Base-by-base conservation (phyloP, 2,797 vertebrate genomes). In the Gymnocypris eckloni region DNA sequence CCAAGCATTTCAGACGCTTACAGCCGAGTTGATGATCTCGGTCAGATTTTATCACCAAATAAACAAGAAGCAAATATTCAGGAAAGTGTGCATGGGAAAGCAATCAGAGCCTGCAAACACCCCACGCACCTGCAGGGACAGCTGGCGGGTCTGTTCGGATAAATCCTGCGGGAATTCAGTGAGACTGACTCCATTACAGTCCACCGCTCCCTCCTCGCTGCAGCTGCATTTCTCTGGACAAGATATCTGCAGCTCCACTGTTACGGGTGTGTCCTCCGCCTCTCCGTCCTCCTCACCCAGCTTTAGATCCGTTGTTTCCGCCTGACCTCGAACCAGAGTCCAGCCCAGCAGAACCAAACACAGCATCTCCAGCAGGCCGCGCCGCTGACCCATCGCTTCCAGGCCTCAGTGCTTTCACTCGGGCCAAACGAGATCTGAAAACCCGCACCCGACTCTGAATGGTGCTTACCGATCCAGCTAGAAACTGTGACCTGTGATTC, bases 151-250 rank as follows among this genome's bases (percentile, higher is more conserved):
- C 83, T 92, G 87, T 66, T 96, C 94, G 0, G 97, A 96, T 86
- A 99, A 90, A 54, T 93, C 90, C 0, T 91, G 88, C 0, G 98
- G 98, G 89, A 99, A 99, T 89, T 97, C 95, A 0, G 90, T 96
- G 79, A 99, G 95, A 91, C 98, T 96, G 4, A 98, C 97, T 79
- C 98, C 98, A 0, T 97, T 97, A n/a, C 98, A 99, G 94, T 99
- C 97, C 90, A 99, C 97, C 1, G 95, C 94, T 9, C 95, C 97
- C 80, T 99, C 98, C 61, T 93, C 90, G 9, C 93, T 94, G 89
- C 98, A 99, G 92, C 94, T 95, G 89, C 98, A 99, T 28, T 97
- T 96, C 4, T 91, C 83, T 0, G 98, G 98, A 83, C 98, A 99
- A 89, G 13, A 25, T 41, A 90, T 50, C 0, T 37, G 15, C 0